Conservation (phyloP, 2,888 invertebrate genomes). For the Eumacrocentrus americanus region DNA sequence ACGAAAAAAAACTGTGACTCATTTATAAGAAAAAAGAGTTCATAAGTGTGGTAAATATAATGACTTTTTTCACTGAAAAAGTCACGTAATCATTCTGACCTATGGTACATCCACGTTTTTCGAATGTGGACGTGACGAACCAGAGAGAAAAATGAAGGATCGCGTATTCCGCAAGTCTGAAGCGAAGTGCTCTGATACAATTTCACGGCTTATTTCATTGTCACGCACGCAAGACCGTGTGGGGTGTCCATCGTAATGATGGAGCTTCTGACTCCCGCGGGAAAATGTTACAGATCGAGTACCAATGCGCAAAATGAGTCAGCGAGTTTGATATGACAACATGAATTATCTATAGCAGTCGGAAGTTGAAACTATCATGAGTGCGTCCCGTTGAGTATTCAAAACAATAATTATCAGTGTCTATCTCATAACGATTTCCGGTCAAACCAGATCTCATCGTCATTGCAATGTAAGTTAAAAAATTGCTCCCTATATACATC, state of each 20-base stretch:
- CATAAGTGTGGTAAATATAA: no score
- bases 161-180: background rate
- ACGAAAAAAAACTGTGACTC: no score
- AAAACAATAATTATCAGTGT: background rate
- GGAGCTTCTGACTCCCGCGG: background rate
- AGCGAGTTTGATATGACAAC: constrained; percentile 3
- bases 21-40: no score
- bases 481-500: no score
- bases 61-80: no score
- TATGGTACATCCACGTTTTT: no score
- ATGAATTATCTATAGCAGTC: background rate
- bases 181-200: background rate
- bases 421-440: background rate
- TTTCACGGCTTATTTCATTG: constrained; percentile 8
- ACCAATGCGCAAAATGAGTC: background rate
- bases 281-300: background rate
- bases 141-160: no score
- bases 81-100: no score
- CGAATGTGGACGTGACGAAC: no score
- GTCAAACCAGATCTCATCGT: background rate
- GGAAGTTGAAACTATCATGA: constrained; percentile 9
- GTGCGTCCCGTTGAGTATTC: background rate
- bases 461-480: no score
- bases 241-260: background rate
- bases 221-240: constrained; percentile 2